These are phyloP conservation scores for Tokudaia muenninki DNA, from an alignment of 2,797 vertebrate species.

Conservation along the genomic window DNA sequence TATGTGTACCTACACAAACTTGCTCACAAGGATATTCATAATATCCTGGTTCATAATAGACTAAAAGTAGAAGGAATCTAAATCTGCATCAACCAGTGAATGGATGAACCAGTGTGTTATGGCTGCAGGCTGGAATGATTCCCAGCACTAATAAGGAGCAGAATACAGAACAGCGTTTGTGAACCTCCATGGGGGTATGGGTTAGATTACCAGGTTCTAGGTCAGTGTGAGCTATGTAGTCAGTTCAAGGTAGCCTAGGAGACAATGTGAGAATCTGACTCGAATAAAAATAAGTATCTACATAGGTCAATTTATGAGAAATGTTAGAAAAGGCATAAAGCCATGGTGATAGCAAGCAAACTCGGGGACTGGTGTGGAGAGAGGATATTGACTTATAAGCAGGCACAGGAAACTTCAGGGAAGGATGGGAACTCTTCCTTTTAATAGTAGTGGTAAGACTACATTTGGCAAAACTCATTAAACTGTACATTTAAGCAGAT, in stretches of 20 bases:
- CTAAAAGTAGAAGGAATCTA: background rate
- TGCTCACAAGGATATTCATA: background rate
- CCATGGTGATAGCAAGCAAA: background rate
- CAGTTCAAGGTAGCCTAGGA: background rate
- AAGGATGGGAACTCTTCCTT: background rate
- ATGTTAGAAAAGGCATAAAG: background rate
- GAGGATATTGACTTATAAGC: background rate
- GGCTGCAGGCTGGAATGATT: background rate
- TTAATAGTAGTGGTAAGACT: background rate
- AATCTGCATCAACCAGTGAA: background rate
- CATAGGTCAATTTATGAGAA: background rate
- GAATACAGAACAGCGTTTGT: rapidly evolving
- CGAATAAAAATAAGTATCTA: background rate
- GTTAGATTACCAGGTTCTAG: background rate
- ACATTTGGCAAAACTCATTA: constrained; percentile 40
- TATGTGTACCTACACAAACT: background rate
- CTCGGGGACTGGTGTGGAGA: background rate
- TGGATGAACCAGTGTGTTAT: background rate
- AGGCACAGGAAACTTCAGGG: background rate
- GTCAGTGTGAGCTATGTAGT: background rate
- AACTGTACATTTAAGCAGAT: background rate
- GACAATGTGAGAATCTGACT: background rate
- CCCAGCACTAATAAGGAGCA: background rate
- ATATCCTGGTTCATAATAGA: background rate
- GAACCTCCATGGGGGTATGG: background rate